These are phyloP conservation scores for Anthopleura xanthogrammica DNA, from an alignment of 92 coral and sea anemone genomes.

Conservation along the genomic window DNA sequence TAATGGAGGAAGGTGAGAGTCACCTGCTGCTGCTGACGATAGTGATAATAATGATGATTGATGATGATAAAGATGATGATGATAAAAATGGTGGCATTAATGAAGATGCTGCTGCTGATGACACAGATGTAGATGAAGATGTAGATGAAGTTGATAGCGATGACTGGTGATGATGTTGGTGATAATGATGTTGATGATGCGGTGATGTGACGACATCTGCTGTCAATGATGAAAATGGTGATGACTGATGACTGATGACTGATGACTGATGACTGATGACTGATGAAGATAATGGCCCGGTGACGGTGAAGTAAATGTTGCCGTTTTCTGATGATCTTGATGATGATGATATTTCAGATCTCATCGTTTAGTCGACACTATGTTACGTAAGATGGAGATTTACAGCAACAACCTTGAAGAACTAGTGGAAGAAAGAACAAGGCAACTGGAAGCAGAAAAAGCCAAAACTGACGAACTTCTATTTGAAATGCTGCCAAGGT, in stretches of 20 bases:
- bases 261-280: background rate
- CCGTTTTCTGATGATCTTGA: background rate
- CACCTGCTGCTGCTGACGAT: too few species aligned
- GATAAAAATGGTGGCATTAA: background rate
- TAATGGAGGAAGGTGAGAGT: slow-evolving; percentile 59
- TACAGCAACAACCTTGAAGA: slow-evolving; percentile 36
- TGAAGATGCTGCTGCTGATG: background rate
- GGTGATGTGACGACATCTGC: background rate
- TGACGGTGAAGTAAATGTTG: background rate
- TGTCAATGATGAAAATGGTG: background rate
- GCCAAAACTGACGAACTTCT: slow-evolving; percentile 32
- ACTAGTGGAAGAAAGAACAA: slow-evolving; percentile 36
- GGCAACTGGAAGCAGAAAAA: slow-evolving; percentile 37
- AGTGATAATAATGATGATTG: too few species aligned
- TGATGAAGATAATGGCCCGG: background rate
- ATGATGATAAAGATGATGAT: too few species aligned
- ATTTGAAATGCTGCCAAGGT: slow-evolving; percentile 35
- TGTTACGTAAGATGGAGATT: slow-evolving; percentile 38
- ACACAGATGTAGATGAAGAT: too few species aligned
- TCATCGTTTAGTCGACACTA: slow-evolving; percentile 24
- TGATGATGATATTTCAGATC: slow-evolving; percentile 9
- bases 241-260: background rate
- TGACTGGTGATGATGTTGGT: background rate
- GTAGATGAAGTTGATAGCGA: too few species aligned
- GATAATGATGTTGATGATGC: background rate